A percentile compares a stretch with the other conserved stretches of the same genome.
These are phyloP conservation scores for Osedax frankpressi DNA, from an alignment of 2,888 invertebrate species.

Conservation along the genomic window DNA sequence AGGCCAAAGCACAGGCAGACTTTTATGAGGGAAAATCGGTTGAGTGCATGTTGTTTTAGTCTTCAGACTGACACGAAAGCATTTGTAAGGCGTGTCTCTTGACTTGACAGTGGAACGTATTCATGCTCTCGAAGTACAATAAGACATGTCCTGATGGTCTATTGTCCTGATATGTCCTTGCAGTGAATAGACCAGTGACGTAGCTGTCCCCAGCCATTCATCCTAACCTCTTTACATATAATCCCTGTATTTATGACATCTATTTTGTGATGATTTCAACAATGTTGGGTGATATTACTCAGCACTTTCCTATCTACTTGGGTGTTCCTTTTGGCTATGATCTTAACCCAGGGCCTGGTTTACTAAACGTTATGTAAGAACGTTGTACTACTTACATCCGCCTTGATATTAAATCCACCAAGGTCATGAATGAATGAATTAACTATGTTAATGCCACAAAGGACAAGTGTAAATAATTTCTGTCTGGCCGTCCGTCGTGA, in stretches of 20 bases:
- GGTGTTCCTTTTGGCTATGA: no score
- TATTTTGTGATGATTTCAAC: not conserved
- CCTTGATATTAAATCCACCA: not conserved
- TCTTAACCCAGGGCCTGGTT: no score
- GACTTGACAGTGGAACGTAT: not conserved
- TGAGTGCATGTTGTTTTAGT: conserved; percentile 5
- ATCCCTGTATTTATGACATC: not conserved
- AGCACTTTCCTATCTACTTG: no score
- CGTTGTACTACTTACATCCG: not conserved
- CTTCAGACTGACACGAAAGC: not conserved
- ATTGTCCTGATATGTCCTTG: no score
- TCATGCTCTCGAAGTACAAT: not conserved
- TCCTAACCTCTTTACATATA: no score
- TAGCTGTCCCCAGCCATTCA: not conserved
- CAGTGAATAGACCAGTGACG: not conserved
- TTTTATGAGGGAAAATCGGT: not conserved
- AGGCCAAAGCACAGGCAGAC: not conserved
- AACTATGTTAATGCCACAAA: not conserved
- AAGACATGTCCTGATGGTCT: not conserved
- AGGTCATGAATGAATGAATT: not conserved
- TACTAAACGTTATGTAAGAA: not conserved
- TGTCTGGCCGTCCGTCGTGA: not conserved
- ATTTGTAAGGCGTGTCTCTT: not conserved
- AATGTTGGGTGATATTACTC: not conserved
- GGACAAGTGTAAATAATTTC: conserved; percentile 2